These are phyloP conservation scores for Muscina levida DNA, from an alignment of 2,888 invertebrate genomes.

Conservation along the genomic window DNA sequence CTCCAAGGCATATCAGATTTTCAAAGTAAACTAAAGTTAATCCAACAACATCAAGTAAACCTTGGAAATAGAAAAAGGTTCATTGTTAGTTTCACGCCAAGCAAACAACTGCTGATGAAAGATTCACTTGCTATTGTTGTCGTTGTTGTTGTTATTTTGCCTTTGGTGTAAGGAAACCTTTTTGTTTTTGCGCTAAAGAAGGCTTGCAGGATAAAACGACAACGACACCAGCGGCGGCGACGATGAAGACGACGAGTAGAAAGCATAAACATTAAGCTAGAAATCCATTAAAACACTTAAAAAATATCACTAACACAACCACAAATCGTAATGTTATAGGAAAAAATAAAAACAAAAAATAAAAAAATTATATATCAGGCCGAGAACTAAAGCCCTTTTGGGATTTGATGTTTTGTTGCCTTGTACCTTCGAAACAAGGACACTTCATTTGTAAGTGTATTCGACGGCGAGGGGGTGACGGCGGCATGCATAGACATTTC, in stretches of 20 bases:
- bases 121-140: constrained; percentile 38
- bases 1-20: neutral
- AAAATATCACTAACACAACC: constrained; percentile 46
- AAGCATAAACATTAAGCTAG: constrained; percentile 57
- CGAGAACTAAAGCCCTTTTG: neutral
- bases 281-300: constrained; percentile 67
- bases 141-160: constrained; percentile 54
- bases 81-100: constrained; percentile 55
- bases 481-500: too few relatives aligned
- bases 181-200: constrained; percentile 3
- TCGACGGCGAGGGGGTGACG: constrained; percentile 52
- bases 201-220: neutral
- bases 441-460: constrained; percentile 59
- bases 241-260: constrained; percentile 43
- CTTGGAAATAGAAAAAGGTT: constrained; percentile 41
- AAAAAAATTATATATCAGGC: too few relatives aligned
- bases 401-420: neutral
- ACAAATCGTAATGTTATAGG: constrained; percentile 34
- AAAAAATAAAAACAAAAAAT: constrained; percentile 7
- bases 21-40: constrained; percentile 22
- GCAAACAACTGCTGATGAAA: constrained; percentile 4
- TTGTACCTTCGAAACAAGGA: constrained; percentile 53
- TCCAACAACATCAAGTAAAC: constrained; percentile 1
- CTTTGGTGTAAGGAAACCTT: constrained; percentile 55
- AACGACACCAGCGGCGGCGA: constrained; percentile 14